A percentile compares a stretch with the other conserved stretches of the same genome.
These are phyloP conservation scores for Corbicula japonica DNA, from an alignment of 2,888 invertebrate genomes.

Conservation along the genomic window DNA sequence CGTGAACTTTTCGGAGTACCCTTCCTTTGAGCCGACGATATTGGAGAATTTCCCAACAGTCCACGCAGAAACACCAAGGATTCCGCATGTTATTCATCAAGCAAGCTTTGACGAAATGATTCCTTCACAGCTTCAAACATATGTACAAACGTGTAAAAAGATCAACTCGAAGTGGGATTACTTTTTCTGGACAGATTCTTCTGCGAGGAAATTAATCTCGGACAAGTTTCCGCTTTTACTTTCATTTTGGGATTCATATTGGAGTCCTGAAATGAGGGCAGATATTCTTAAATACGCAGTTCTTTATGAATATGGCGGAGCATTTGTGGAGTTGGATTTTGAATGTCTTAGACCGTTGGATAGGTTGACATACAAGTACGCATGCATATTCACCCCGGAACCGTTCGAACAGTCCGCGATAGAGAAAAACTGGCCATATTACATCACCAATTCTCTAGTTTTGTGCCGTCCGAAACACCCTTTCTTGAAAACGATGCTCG, in stretches of 20 bases:
- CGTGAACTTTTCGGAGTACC: too few relatives aligned
- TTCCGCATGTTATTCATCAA: constrained; percentile 32
- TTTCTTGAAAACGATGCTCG: constrained; percentile 29
- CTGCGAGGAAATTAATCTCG: constrained; percentile 18
- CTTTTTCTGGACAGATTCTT: constrained; percentile 35
- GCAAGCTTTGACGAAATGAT: constrained; percentile 28
- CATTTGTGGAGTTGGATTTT: constrained; percentile 38
- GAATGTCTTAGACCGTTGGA: constrained; percentile 47
- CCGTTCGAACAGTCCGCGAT: constrained; percentile 31
- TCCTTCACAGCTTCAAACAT: constrained; percentile 11
- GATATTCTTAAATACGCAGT: too few relatives aligned
- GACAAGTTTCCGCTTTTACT: constrained; percentile 21
- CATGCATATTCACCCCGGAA: constrained; percentile 31
- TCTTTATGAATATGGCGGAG: constrained; percentile 39
- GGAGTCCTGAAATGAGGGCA: too few relatives aligned
- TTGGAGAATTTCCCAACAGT: too few relatives aligned
- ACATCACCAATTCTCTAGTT: constrained; percentile 28
- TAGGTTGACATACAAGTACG: constrained; percentile 19
- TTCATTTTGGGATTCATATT: constrained; percentile 30
- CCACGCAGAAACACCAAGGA: too few relatives aligned
- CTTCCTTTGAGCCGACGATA: too few relatives aligned
- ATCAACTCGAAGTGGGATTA: constrained; percentile 37
- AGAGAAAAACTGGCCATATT: constrained; percentile 6
- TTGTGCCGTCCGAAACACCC: constrained; percentile 40
- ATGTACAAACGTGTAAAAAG: constrained; percentile 22